Conservation (phyloP, 2,797 vertebrate species). For the Perodicticus potto region DNA sequence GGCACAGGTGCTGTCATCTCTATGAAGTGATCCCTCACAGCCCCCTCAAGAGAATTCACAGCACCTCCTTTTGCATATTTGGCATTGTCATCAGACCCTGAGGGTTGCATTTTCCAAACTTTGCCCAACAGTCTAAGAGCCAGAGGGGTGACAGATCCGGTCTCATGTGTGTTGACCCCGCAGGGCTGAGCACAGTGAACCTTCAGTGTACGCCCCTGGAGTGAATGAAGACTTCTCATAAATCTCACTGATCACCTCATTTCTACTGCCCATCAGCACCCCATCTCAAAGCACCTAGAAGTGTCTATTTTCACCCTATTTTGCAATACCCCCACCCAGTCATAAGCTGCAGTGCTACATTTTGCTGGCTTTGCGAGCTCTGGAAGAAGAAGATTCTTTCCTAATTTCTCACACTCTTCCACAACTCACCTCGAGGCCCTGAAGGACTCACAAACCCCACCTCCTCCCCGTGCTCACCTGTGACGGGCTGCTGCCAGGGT, state of each 20-base stretch:
- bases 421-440: not conserved
- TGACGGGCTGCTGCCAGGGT: slow-evolving; percentile 97
- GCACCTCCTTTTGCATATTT: not conserved
- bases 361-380: not conserved
- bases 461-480: slow-evolving; percentile 89
- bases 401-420: not conserved
- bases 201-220: fast-evolving
- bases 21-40: not conserved
- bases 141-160: not conserved
- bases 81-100: fast-evolving
- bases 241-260: not conserved
- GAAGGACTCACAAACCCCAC: no score
- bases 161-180: not conserved
- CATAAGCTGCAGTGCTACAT: fast-evolving
- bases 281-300: not conserved
- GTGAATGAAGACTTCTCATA: not conserved
- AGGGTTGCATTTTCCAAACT: not conserved
- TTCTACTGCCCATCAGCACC: not conserved
- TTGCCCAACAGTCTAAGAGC: not conserved
- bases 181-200: not conserved
- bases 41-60: not conserved
- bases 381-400: not conserved
- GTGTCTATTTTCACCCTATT: not conserved
- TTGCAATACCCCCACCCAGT: not conserved
- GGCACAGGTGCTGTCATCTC: not conserved